phyloP scores from a whole-genome alignment of 2,113 vertebrate genomes.

The Marcusenius ussheri region DNA sequence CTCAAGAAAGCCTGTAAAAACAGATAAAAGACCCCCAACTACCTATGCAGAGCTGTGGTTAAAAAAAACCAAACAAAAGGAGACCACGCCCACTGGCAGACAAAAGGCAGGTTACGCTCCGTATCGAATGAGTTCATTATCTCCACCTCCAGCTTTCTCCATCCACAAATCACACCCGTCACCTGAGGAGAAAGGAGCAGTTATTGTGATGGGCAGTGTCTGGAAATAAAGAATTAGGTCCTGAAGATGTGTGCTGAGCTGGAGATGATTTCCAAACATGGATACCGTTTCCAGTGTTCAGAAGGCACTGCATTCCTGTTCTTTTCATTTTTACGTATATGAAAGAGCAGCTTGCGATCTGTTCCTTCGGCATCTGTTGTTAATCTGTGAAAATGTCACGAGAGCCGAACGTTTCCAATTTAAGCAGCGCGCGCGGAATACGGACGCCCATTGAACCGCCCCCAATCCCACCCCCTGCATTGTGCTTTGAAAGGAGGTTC shows the following conservation, averaged over 20 bases:
- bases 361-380: conserved; percentile 34
- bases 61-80: conserved; percentile 9
- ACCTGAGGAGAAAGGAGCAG: background rate
- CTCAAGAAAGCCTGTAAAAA: conserved; percentile 6
- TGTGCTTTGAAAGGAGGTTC: conserved; percentile 19
- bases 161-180: conserved; percentile 14
- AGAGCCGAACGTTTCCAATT: conserved; percentile 36
- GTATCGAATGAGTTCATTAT: conserved; percentile 25
- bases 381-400: conserved; percentile 31
- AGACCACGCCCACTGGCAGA: background rate
- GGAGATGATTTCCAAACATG: background rate
- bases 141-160: conserved; percentile 23
- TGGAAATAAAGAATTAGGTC: background rate
- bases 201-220: background rate
- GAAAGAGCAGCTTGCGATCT: background rate
- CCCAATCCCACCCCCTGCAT: conserved; percentile 14
- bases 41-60: background rate
- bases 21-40: conserved; percentile 26
- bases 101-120: conserved; percentile 9
- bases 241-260: background rate
- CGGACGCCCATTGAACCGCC: conserved; percentile 11
- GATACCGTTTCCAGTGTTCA: background rate
- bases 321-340: background rate
- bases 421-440: conserved; percentile 18
- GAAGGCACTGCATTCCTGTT: background rate